Percentiles rank a stretch among this genome's conserved stretches.
phyloP scores from a whole-genome alignment of 92 coral and sea anemone genomes.

The Siderastrea radians region DNA sequence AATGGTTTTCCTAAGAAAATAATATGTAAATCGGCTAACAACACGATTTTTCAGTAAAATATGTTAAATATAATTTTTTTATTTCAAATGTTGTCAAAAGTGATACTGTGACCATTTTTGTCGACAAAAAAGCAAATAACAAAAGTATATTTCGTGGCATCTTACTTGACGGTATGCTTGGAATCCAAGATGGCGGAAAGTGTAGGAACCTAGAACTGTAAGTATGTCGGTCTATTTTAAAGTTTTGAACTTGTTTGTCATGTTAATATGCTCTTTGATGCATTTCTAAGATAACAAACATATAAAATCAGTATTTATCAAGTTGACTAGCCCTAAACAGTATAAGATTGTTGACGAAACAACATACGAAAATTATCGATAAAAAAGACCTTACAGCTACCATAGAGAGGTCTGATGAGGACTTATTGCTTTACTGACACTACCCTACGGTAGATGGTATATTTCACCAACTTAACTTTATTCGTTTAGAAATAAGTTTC shows the following conservation, averaged over 20 bases:
- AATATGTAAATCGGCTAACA: background rate
- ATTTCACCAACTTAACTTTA: constrained; percentile 14
- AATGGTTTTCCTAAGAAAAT: background rate
- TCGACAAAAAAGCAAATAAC: background rate
- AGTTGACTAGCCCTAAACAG: background rate
- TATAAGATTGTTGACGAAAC: background rate
- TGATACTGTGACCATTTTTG: background rate
- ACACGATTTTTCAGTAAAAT: background rate
- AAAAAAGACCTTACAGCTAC: constrained; percentile 15
- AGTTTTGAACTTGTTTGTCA: constrained; percentile 25
- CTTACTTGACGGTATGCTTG: constrained; percentile 25
- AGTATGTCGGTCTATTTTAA: constrained; percentile 14
- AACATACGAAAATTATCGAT: background rate
- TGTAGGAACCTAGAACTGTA: constrained; percentile 31
- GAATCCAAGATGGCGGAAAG: constrained; percentile 36
- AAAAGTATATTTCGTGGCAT: constrained; percentile 18
- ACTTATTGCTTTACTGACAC: constrained; percentile 6
- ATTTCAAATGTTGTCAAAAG: background rate
- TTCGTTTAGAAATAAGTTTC: constrained; percentile 7
- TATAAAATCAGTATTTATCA: background rate
- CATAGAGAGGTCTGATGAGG: constrained; percentile 21
- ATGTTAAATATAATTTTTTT: background rate
- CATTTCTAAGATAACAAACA: constrained; percentile 30
- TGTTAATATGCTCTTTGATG: constrained; percentile 25
- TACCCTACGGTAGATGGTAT: constrained; percentile 1